Evolutionary conservation across 2,797 vertebrate genomes (phyloP).

Genomic region (Pantherophis alleghaniensis): DNA sequence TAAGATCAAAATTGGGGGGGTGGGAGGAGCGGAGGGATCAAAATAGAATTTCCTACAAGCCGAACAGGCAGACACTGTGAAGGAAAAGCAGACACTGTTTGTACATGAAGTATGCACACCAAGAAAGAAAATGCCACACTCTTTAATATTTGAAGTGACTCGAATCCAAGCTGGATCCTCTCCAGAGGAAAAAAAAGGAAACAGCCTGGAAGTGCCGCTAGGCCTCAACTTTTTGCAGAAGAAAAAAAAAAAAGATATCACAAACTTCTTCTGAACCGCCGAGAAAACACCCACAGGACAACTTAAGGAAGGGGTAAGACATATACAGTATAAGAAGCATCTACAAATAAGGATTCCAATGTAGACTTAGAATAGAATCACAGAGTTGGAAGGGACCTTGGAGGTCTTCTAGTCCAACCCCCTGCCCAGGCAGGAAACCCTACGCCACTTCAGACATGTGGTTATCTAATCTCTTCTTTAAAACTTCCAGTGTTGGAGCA

Average conservation of each 20-base stretch:
- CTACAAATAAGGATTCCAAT: too few species aligned
- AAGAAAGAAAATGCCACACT: constrained; percentile 30
- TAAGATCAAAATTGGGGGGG: constrained; percentile 52
- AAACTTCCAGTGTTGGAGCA: too few species aligned
- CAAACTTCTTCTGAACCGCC: background rate
- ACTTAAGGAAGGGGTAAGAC: background rate
- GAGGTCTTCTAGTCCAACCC: too few species aligned
- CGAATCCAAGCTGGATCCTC: constrained; percentile 41
- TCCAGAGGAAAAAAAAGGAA: constrained; percentile 42
- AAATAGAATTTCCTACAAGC: constrained; percentile 57
- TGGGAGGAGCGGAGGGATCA: background rate
- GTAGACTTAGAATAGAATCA: too few species aligned
- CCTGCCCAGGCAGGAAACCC: too few species aligned
- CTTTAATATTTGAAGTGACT: constrained; percentile 58
- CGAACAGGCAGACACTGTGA: constrained; percentile 50
- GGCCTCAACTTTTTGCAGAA: constrained; percentile 1
- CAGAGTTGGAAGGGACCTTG: too few species aligned
- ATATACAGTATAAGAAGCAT: too few species aligned
- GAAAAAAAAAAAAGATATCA: background rate
- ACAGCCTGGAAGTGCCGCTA: constrained; percentile 47
- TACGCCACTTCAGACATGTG: too few species aligned
- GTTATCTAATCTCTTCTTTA: too few species aligned
- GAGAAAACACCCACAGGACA: background rate
- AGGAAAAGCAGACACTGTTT: constrained; percentile 58
- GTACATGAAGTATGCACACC: constrained; percentile 29